A percentile compares a stretch with the other conserved stretches of the same genome.
These are phyloP conservation scores for Drosophila mettleri DNA, from an alignment of 2,888 invertebrate species.

Conservation along the genomic window DNA sequence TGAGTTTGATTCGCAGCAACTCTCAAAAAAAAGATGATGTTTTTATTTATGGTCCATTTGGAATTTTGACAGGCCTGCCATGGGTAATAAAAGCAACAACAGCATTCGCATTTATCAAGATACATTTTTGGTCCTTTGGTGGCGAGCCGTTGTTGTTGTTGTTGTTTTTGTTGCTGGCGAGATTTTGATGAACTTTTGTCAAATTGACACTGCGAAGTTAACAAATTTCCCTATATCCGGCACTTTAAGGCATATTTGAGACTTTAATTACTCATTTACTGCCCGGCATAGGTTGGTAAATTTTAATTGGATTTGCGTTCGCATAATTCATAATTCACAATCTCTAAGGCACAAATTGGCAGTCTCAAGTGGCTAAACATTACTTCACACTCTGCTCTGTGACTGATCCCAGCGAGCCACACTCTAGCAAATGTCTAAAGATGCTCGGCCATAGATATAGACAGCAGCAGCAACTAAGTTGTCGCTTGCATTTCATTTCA, in stretches of 20 bases:
- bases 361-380: slow-evolving; percentile 21
- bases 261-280: neutral
- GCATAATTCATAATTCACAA: neutral
- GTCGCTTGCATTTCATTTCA: slow-evolving; percentile 71
- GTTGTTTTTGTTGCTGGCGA: no score
- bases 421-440: neutral
- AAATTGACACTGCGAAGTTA: slow-evolving; percentile 62
- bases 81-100: slow-evolving; percentile 71
- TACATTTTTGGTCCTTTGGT: slow-evolving; percentile 39
- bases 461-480: slow-evolving; percentile 66
- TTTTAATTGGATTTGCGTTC: slow-evolving; percentile 14
- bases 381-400: slow-evolving; percentile 40
- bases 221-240: slow-evolving; percentile 5
- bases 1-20: slow-evolving; percentile 13
- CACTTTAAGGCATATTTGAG: neutral
- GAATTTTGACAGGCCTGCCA: slow-evolving; percentile 82
- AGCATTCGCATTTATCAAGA: slow-evolving; percentile 66
- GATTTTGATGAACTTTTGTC: slow-evolving; percentile 77
- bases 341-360: slow-evolving; percentile 12
- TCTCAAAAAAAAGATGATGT: slow-evolving; percentile 74
- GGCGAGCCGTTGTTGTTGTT: slow-evolving; percentile 23
- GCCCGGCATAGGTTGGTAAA: neutral
- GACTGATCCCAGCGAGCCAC: no score
- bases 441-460: slow-evolving; percentile 26
- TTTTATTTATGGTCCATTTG: slow-evolving; percentile 84